Evolutionary conservation across 2,797 vertebrate genomes (phyloP).

Genomic region (Scomberomorus guttatus): DNA sequence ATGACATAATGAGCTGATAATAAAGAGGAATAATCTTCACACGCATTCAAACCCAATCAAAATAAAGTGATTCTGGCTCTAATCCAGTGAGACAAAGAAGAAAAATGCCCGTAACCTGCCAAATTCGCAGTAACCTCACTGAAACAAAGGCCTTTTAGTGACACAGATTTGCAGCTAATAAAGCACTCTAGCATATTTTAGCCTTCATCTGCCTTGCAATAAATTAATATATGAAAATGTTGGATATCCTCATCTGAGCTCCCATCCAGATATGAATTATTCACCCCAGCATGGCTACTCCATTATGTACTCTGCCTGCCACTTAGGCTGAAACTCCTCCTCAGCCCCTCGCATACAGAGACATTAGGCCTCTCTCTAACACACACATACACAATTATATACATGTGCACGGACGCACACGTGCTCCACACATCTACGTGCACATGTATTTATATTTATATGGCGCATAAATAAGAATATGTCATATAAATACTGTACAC

Average conservation of each 20-base stretch:
- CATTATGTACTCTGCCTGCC: conserved; percentile 72
- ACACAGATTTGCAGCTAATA: conserved; percentile 70
- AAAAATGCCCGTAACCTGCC: conserved; percentile 10
- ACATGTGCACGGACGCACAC: conserved; percentile 32
- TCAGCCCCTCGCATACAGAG: conserved; percentile 37
- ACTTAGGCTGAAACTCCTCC: conserved; percentile 65
- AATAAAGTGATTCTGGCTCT: conserved; percentile 36
- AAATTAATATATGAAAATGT: conserved; percentile 78
- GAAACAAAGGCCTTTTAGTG: conserved; percentile 68
- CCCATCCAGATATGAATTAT: conserved; percentile 80
- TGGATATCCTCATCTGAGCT: conserved; percentile 74
- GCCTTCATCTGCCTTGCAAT: conserved; percentile 65
- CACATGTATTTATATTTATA: conserved; percentile 52
- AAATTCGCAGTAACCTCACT: conserved; percentile 24
- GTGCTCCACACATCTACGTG: conserved; percentile 25
- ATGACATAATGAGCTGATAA: neutral
- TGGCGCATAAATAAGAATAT: conserved; percentile 54
- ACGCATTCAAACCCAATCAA: conserved; percentile 22
- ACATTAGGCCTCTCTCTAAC: conserved; percentile 55
- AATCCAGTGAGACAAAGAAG: conserved; percentile 31
- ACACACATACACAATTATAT: conserved; percentile 31
- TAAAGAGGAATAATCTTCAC: conserved; percentile 8
- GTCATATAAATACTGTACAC: conserved; percentile 48
- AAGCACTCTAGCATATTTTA: conserved; percentile 72
- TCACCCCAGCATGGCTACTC: conserved; percentile 77